phyloP scores from a whole-genome alignment of 2,113 vertebrate species.

The Galemys pyrenaicus region DNA sequence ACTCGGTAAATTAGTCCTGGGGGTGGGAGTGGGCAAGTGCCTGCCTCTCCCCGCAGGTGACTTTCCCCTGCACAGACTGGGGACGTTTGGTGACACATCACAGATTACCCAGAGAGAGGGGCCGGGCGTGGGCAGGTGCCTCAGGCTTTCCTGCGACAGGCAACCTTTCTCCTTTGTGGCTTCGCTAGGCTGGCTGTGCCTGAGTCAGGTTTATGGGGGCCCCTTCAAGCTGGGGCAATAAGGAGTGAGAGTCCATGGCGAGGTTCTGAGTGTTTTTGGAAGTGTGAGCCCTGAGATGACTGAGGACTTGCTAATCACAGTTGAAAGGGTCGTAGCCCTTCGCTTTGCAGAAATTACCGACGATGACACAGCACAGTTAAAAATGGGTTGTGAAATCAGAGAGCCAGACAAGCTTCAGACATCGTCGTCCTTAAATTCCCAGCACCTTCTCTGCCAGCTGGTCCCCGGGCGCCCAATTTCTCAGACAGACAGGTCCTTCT shows the following conservation, averaged over 20 bases:
- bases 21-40: not conserved
- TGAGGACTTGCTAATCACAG: constrained; percentile 41
- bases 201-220: not conserved
- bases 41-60: constrained; percentile 15
- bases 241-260: not conserved
- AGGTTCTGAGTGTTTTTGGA: not conserved
- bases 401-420: not conserved
- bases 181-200: not conserved
- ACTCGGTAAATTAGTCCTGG: not conserved
- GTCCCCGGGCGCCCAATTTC: not conserved
- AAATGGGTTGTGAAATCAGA: constrained; percentile 67
- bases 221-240: not conserved
- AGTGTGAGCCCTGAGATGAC: not conserved
- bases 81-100: constrained; percentile 57
- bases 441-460: not conserved
- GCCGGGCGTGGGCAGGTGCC: constrained; percentile 24
- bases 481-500: not conserved
- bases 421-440: constrained; percentile 25
- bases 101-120: constrained; percentile 42
- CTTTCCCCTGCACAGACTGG: not conserved
- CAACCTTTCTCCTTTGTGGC: not conserved
- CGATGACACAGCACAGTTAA: constrained; percentile 1
- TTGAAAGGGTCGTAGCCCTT: constrained; percentile 46
- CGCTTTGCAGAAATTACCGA: constrained; percentile 52
- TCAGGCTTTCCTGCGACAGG: constrained; percentile 36